A percentile compares a stretch with the other conserved stretches of the same genome.
These are phyloP conservation scores for Coendou prehensilis DNA, from an alignment of 2,797 vertebrate genomes.

Conservation along the genomic window DNA sequence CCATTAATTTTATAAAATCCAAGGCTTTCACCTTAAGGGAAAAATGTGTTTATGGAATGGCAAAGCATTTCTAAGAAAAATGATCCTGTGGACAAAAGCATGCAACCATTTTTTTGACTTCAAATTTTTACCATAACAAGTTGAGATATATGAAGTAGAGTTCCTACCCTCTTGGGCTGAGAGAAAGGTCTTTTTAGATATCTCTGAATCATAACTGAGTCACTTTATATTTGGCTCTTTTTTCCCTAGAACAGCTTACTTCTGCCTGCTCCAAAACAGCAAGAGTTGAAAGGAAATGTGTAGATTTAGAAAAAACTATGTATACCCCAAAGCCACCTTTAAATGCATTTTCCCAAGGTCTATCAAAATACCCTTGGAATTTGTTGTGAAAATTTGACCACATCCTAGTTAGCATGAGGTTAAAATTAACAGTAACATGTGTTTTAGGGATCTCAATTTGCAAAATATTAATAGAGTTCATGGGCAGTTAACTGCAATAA, in stretches of 20 bases:
- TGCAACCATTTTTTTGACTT: not conserved
- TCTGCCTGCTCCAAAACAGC: not conserved
- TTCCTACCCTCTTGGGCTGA: not conserved
- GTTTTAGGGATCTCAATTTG: conserved; percentile 83
- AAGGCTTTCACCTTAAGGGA: not conserved
- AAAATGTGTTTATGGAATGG: conserved; percentile 31
- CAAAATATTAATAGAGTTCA: conserved; percentile 85
- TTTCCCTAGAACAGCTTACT: not conserved
- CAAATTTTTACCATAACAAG: not conserved
- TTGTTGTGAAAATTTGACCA: conserved; percentile 82
- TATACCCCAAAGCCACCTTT: conserved; percentile 63
- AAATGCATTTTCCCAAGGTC: conserved; percentile 76
- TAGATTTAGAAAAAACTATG: conserved; percentile 32
- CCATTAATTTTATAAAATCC: not conserved
- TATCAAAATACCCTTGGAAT: conserved; percentile 82
- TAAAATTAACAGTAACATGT: conserved; percentile 84
- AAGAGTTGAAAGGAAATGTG: conserved; percentile 67
- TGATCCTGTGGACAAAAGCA: not conserved
- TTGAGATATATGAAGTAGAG: not conserved
- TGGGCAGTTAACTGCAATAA: conserved; percentile 84
- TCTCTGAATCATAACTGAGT: not conserved
- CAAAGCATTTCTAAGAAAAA: conserved; percentile 43
- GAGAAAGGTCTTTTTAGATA: not conserved
- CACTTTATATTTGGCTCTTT: not conserved
- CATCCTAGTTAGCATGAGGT: conserved; percentile 84